A percentile compares a stretch with the other conserved stretches of the same genome.
Conservation (phyloP, 2,888 invertebrate species). For the Harmothoe impar region DNA sequence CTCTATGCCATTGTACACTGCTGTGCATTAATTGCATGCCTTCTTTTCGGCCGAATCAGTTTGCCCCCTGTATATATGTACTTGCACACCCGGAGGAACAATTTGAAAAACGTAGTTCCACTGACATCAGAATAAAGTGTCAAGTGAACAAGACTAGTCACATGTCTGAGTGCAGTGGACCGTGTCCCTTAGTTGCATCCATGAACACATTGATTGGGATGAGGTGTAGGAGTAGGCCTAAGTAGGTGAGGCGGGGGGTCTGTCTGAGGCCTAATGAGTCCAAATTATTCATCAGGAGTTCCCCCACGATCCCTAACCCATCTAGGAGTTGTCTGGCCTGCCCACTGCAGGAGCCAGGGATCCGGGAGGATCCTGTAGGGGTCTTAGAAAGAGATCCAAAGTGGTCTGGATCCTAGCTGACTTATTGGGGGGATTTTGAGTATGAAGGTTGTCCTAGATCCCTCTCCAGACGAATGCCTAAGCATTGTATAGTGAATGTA, state of each 20-base stretch:
- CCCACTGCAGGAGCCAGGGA: neutral
- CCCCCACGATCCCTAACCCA: neutral
- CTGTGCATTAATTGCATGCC: too few relatives aligned
- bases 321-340: neutral
- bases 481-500: too few relatives aligned
- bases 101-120: too few relatives aligned
- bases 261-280: constrained; percentile 32
- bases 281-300: neutral
- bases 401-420: neutral
- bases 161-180: neutral
- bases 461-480: too few relatives aligned
- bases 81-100: too few relatives aligned
- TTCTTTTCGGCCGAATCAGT: too few relatives aligned
- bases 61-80: too few relatives aligned
- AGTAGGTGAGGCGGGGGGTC: constrained; percentile 41
- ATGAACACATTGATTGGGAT: neutral
- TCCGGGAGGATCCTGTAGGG: neutral
- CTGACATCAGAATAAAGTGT: too few relatives aligned
- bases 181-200: constrained; percentile 8
- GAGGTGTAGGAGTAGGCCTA: constrained; percentile 22
- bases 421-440: too few relatives aligned
- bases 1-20: too few relatives aligned
- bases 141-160: too few relatives aligned
- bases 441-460: too few relatives aligned
- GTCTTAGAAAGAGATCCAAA: neutral